Conservation (phyloP, 2,888 invertebrate genomes). For the Nyleta sp. region DNA sequence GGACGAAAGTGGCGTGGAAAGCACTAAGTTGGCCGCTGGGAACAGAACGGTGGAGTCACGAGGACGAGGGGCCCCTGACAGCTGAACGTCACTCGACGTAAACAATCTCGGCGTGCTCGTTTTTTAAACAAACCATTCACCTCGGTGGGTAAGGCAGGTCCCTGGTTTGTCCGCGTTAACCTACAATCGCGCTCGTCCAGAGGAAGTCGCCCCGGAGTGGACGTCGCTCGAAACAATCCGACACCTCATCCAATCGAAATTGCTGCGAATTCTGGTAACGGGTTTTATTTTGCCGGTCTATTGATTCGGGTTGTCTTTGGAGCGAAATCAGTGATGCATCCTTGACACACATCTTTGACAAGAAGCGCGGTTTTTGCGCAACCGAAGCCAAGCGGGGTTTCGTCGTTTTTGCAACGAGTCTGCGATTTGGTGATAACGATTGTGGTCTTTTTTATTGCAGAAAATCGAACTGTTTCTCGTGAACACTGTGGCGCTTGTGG, state of each 20-base stretch:
- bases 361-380: slow-evolving; percentile 17
- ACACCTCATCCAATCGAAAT: too few species aligned
- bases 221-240: too few species aligned
- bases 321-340: background rate
- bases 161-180: slow-evolving; percentile 6
- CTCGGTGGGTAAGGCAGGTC: background rate
- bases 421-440: background rate
- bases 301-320: too few species aligned
- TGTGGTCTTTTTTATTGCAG: slow-evolving; percentile 80
- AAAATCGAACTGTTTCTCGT: slow-evolving; percentile 86
- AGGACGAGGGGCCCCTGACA: too few species aligned
- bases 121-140: slow-evolving; percentile 19
- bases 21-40: too few species aligned
- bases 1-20: too few species aligned
- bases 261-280: too few species aligned
- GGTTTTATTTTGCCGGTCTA: too few species aligned
- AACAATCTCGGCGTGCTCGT: slow-evolving; percentile 32
- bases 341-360: slow-evolving; percentile 25
- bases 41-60: too few species aligned
- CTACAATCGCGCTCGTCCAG: too few species aligned
- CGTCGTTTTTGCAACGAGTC: background rate
- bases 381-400: background rate
- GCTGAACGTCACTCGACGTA: slow-evolving; percentile 13
- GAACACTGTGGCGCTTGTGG: slow-evolving; percentile 85
- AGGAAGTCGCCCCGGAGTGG: too few species aligned